Evolutionary conservation across 2,113 vertebrate genomes (phyloP).

Genomic region (Equus przewalskii): DNA sequence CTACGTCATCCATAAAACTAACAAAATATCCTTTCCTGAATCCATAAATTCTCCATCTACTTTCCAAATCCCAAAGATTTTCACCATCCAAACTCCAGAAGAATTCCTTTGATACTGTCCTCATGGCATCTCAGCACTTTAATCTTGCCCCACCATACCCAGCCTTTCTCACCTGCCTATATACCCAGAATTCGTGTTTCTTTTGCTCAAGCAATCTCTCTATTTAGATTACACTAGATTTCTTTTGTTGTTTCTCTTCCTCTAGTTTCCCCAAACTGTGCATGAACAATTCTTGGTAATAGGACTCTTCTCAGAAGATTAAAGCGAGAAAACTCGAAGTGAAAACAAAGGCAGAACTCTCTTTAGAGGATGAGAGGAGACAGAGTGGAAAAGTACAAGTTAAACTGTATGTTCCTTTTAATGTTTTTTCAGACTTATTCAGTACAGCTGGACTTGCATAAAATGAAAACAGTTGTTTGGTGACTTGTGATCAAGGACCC

Average conservation of each 20-base stretch:
- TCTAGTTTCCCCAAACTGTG: not conserved
- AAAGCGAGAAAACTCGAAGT: not conserved
- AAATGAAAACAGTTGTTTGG: not conserved
- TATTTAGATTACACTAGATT: not conserved
- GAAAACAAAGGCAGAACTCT: not conserved
- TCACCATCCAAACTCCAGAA: not conserved
- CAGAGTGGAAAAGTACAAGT: not conserved
- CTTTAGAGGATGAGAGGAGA: not conserved
- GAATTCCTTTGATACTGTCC: not conserved
- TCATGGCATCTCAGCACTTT: not conserved
- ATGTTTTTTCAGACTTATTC: not conserved
- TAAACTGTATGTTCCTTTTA: not conserved
- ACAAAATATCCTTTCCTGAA: not conserved
- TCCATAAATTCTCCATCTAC: not conserved
- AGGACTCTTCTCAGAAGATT: not conserved
- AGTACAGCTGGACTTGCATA: not conserved
- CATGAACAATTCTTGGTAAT: not conserved
- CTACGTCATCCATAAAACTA: not conserved
- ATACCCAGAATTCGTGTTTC: not conserved
- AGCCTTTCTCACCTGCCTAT: not conserved
- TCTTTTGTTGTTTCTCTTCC: not conserved
- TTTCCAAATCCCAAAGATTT: not conserved
- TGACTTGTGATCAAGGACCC: not conserved
- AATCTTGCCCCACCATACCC: rapidly evolving
- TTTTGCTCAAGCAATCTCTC: not conserved